Conservation (phyloP, 2,888 invertebrate species). For the Anoplius nigerrimus region DNA sequence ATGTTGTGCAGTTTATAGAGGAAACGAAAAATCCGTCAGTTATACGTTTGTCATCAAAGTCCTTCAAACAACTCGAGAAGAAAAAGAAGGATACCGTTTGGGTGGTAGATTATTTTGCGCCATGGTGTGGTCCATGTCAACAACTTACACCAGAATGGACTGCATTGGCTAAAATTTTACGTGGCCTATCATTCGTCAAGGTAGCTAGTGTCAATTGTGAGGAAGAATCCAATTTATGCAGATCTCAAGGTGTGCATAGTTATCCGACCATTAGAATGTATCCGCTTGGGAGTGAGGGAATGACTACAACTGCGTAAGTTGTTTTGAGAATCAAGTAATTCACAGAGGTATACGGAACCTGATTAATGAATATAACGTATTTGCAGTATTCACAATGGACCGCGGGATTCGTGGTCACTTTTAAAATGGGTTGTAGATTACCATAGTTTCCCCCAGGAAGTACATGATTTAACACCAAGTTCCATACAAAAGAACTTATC, state of each 20-base stretch:
- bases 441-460: slow-evolving; percentile 77
- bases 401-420: slow-evolving; percentile 80
- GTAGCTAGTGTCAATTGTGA: slow-evolving; percentile 84
- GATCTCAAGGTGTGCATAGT: slow-evolving; percentile 78
- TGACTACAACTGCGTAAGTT: slow-evolving; percentile 77
- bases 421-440: slow-evolving; percentile 81
- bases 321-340: neutral
- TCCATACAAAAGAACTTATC: slow-evolving; percentile 76
- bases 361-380: neutral
- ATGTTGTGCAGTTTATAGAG: slow-evolving; percentile 81
- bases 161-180: slow-evolving; percentile 78
- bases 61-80: slow-evolving; percentile 77
- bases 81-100: slow-evolving; percentile 79
- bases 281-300: slow-evolving; percentile 77
- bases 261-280: slow-evolving; percentile 84
- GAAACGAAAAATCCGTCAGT: slow-evolving; percentile 79
- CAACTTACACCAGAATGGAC: slow-evolving; percentile 83
- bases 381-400: slow-evolving; percentile 78
- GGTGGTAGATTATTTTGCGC: slow-evolving; percentile 84
- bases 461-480: slow-evolving; percentile 74
- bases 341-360: neutral
- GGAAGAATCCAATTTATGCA: slow-evolving; percentile 78
- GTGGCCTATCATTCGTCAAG: slow-evolving; percentile 75
- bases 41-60: slow-evolving; percentile 76
- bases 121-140: slow-evolving; percentile 87